Percentiles rank a stretch among this genome's conserved stretches.
Evolutionary conservation across 2,888 invertebrate genomes (phyloP).

Genomic region (Hesperia comma): DNA sequence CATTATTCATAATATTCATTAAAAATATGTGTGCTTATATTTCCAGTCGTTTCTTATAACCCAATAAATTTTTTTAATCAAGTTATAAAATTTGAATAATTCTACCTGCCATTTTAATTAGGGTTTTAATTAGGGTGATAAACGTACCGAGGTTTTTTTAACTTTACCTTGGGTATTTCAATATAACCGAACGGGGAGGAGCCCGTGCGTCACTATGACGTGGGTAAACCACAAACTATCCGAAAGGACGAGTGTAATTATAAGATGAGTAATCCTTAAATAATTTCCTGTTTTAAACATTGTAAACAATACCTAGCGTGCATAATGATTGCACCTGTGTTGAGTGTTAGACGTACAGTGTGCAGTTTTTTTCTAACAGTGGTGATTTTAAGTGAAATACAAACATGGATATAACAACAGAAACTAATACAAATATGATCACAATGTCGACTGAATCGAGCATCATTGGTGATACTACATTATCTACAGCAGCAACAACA

Average conservation of each 20-base stretch:
- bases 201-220: slow-evolving; percentile 58
- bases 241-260: slow-evolving; percentile 60
- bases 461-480: slow-evolving; percentile 30
- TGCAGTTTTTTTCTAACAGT: slow-evolving; percentile 1
- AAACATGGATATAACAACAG: slow-evolving; percentile 55
- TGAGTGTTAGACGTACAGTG: slow-evolving; percentile 4
- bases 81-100: no score
- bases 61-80: no score
- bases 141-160: background rate
- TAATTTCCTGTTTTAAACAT: slow-evolving; percentile 65
- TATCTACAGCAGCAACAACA: slow-evolving; percentile 29
- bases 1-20: no score
- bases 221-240: slow-evolving; percentile 63
- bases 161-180: slow-evolving; percentile 18
- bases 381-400: slow-evolving; percentile 45
- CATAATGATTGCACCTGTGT: slow-evolving; percentile 7
- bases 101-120: no score
- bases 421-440: slow-evolving; percentile 42
- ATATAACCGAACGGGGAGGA: background rate
- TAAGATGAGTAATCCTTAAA: slow-evolving; percentile 58
- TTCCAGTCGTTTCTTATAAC: no score
- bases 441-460: slow-evolving; percentile 39
- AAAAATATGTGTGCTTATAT: no score
- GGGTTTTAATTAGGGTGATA: background rate
- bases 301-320: slow-evolving; percentile 1